Base-by-base conservation (phyloP, 2,113 vertebrate genomes). In the Toxotes jaculatrix region DNA sequence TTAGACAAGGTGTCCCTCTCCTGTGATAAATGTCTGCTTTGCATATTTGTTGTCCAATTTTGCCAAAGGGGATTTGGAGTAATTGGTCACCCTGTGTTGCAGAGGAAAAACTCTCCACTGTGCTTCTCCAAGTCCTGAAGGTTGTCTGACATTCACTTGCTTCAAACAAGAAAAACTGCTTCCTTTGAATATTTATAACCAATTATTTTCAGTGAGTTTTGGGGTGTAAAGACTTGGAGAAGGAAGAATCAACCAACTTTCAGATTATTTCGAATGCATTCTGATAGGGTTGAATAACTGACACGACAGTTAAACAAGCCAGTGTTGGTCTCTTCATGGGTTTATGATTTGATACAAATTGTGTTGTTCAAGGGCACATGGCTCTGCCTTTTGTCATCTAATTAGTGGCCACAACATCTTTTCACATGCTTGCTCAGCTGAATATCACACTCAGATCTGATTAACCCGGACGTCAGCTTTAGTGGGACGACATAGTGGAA, bases 111-210 rank as follows among this genome's bases (percentile, higher is more conserved):
- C 7, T 32, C 19, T 10, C 16, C 59, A 27, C 19, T 8, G 42
- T n/a, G 16, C 14, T 42, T 63, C 45, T 23, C 43, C 51, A 14
- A 42, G 49, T 79, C 68, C 78, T 38, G 63, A 56, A 74, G 47
- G 40, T 56, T 57, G 10, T 55, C 57, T 72, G 42, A 82, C 64
- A 64, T 51, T 42, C 3, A 3, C 21, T n/a, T 27, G 71, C 65
- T 56, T 31, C 34, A 70, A 68, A 76, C n/a, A 49, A 71, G 9
- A n/a, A n/a, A 27, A 9, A 40, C 55, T 60, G 34, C 49, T 38
- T 77, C 60, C 70, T 74, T 70, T 87, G 66, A 82, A 88, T 87
- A 90, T 88, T 85, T 80, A 86, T 82, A 62, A 16, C 49, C 74
- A 84, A 64, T 87, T 86, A 74, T 86, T 74, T 82, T 78, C 7